These are phyloP conservation scores for Eumacrocentrus americanus DNA, from an alignment of 2,888 invertebrate genomes.

Conservation along the genomic window DNA sequence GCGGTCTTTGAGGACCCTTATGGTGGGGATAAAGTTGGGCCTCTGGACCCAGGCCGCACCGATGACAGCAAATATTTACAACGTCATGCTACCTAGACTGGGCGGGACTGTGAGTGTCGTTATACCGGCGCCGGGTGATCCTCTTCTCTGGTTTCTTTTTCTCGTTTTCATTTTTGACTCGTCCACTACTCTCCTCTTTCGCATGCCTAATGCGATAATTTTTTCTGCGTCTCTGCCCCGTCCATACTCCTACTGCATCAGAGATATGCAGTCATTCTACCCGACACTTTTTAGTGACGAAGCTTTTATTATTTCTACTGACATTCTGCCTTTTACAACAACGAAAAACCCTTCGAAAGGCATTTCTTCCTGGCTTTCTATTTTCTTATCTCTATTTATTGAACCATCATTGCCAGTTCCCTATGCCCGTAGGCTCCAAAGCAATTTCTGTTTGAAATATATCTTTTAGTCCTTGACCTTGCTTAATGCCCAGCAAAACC, in stretches of 20 bases:
- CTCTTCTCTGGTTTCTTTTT: conserved; percentile 13
- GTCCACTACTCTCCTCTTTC: neutral
- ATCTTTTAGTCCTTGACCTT: too few relatives aligned
- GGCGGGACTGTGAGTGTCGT: conserved; percentile 43
- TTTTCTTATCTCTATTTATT: neutral
- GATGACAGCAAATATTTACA: conserved; percentile 60
- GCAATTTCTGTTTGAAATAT: too few relatives aligned
- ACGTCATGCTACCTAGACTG: conserved; percentile 53
- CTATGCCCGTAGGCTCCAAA: neutral
- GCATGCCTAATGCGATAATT: neutral
- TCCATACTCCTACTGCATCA: too few relatives aligned
- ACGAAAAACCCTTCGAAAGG: neutral
- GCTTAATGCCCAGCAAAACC: neutral
- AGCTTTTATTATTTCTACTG: neutral
- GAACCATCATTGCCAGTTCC: neutral
- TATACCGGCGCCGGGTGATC: conserved; percentile 40
- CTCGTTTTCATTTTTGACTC: conserved; percentile 3
- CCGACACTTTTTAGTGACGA: neutral
- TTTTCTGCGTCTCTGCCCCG: conserved; percentile 13
- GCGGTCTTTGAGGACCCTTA: conserved; percentile 42
- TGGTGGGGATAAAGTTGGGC: conserved; percentile 41
- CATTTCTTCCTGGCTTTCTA: neutral
- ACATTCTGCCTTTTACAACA: conserved; percentile 19
- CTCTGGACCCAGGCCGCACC: conserved; percentile 36
- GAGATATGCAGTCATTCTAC: too few relatives aligned